Base-by-base conservation (phyloP, 2,888 invertebrate genomes). In the Drosophila paranaensis region DNA sequence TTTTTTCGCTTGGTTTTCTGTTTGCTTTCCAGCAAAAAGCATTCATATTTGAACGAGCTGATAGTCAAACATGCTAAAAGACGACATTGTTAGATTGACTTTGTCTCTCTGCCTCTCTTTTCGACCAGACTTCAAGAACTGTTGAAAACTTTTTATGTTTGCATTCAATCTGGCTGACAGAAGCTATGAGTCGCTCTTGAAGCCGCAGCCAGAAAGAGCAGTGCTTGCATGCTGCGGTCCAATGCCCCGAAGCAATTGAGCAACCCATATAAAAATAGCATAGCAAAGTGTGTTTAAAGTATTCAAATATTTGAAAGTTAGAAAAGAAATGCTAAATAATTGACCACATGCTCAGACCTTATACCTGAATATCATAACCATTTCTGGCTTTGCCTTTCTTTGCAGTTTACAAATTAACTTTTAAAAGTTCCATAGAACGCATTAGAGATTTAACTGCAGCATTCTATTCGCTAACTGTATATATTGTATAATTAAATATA, bases 41-140 rank as follows among this genome's bases (percentile, higher is more conserved):
- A 8, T 33, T 58, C 37, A 27, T 39, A 46, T 46, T 46, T 46
- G 57, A 10, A 37, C 39, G 39, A 40, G 25, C 35, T 50, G 39
- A 71, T 16, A 70, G 43, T 14, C 58, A 62, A 48, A 71, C 39
- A 62, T 30, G 14, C 13, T 40, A 37, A 25, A 20, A 64, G 37
- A 27, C 51, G 30, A 14, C 39, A 45, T 45, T 62, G 20, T 43
- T 40, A 30, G 27, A 11, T 30, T 56, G 16, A 11, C 42, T 62
- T 51, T 51, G 42, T 46, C 13, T 16, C 35, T 43, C 35, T 35
- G 46, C 4, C 6, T 33, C 11, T 16, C 14, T 3, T 33, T 14
- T 16, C 14, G 25, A 14, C 11, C 51, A 69, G 42, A 56, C 53
- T 45, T 45, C 14, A 37, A 42, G 13, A 39, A 42, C 54, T 16